Evolutionary conservation across 2,888 invertebrate genomes (phyloP), one percentile per base, ranked within the genome.

Genomic region (Halocaridina rubra): DNA sequence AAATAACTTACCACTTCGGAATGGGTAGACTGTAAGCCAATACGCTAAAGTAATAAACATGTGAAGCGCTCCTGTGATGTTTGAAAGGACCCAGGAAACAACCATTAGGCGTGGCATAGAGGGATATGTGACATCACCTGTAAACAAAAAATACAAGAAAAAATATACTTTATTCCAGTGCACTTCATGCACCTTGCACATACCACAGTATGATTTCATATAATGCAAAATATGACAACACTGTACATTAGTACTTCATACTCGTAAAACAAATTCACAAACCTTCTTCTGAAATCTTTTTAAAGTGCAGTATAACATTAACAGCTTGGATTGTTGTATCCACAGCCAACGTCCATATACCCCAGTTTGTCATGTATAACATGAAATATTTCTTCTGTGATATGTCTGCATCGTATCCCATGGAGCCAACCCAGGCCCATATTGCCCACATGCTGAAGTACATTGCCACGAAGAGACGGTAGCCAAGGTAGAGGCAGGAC

Each of bases 401-500:
- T 8, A 69, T 19, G 3, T 64, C 71, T 19, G 85, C 76, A 27
- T 76, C 67, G 29, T 85, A 86, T 10, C 84, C 87, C 80, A 80
- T 80, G 69, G 80, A 84, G 19, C 85, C 87, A 10, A 78, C 82
- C 82, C 80, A 82, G 16, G 87, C 85, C 87, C 87, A 88, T 32
- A 86, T 71, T 13, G 84, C 82, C 87, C 87, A 88, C 86, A 85
- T 80, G 71, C 32, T 27, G 84, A 88, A 88, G 84, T 88, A 88
- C 30, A 88, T 46, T n/a, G 80, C 85, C 85, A 82, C 82, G 79
- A 88, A 88, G 13, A 88, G 30, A 19, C 87, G 85, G 59, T 88
- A 88, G 5, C 80, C 85, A 24, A 88, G 67, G 80, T 88, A 88
- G 32, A 86, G 77, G 33, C 87, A 88, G 30, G 85, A 88, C 87